Evolutionary conservation across 2,888 invertebrate genomes (phyloP).

Genomic region (Scaptodrosophila latifasciaeformis): DNA sequence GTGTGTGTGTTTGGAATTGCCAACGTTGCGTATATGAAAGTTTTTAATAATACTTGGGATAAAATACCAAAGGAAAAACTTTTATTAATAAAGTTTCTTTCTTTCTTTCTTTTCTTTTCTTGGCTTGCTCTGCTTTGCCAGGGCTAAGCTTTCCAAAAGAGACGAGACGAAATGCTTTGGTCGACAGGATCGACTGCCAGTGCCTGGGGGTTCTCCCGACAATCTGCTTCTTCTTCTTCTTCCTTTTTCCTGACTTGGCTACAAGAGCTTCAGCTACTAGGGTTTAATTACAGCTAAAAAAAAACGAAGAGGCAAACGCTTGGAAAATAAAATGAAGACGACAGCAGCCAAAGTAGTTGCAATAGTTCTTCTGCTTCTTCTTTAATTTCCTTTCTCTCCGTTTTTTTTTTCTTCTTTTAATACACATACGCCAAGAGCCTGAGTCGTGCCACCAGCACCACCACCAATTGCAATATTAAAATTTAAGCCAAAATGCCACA

Average conservation of each 20-base stretch:
- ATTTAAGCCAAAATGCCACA: conserved; percentile 53
- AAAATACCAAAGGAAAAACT: conserved; percentile 55
- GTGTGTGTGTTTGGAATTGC: conserved; percentile 9
- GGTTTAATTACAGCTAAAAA: conserved; percentile 55
- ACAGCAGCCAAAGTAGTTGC: background rate
- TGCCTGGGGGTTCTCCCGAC: conserved; percentile 9
- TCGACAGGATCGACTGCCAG: too few relatives aligned
- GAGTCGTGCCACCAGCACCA: background rate
- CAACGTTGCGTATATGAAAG: conserved; percentile 62
- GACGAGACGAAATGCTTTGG: too few relatives aligned
- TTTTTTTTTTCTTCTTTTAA: background rate
- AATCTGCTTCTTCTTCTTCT: too few relatives aligned
- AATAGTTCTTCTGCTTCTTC: background rate
- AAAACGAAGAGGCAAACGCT: conserved; percentile 1
- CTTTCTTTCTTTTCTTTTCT: conserved; percentile 63
- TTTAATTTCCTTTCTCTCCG: background rate
- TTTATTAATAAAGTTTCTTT: conserved; percentile 69
- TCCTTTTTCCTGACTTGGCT: conserved; percentile 30
- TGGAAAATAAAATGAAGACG: background rate
- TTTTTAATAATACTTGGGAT: conserved; percentile 62
- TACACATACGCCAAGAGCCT: background rate
- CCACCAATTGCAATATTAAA: conserved; percentile 47
- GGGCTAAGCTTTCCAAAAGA: background rate
- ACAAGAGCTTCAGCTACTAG: too few relatives aligned
- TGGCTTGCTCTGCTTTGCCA: too few relatives aligned